Base-by-base conservation (phyloP, 2,113 vertebrate species). In the Odontesthes bonariensis region DNA sequence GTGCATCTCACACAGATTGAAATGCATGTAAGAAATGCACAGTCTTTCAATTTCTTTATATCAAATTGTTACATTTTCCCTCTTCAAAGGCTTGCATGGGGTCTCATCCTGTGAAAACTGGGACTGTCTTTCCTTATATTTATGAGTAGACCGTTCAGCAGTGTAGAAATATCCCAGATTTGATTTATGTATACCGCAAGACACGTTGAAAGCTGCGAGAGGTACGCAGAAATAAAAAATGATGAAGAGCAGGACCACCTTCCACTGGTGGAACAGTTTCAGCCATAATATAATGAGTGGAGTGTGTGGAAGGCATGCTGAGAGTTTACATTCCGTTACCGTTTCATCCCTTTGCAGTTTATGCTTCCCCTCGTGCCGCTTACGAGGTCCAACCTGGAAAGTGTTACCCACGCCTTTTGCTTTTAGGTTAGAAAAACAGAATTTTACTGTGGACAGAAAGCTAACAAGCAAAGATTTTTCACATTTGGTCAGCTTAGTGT, bases 81-180 rank as follows among this genome's bases (percentile, higher is more conserved):
- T 65, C 59, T 46, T 16, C 49, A 17, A 33, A 71, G 65, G 56
- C 40, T 49, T 56, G 67, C 12, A 75, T 69, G 67, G 58, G 58
- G 49, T 80, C 58, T 69, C 8, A 27, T 38, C 31, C 19, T 19
- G 2, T 54, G 14, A 46, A 46, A 46, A 46, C 44, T 46, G 44
- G 44, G 16, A 16, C 46, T 19, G 17, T n/a, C 17, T 49, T 49
- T 49, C 19, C 7, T 49, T 49, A 19, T 49, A 49, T 49, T n/a
- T 17, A 49, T 19, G 16, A 49, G 6, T 47, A 19, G 5, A 47
- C 46, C 46, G 12, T 16, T 38, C n/a, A n/a, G 1, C 19, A 58
- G 53, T 49, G 2, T 33, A 8, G 3, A 10, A 54, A 31, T 46
- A n/a, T 20, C 10, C 5, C 32, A 38, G 33, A 32, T n/a, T 40